Evolutionary conservation across 2,113 vertebrate species (phyloP), one percentile per base, ranked within the genome.

Genomic region (Columbina picui): DNA sequence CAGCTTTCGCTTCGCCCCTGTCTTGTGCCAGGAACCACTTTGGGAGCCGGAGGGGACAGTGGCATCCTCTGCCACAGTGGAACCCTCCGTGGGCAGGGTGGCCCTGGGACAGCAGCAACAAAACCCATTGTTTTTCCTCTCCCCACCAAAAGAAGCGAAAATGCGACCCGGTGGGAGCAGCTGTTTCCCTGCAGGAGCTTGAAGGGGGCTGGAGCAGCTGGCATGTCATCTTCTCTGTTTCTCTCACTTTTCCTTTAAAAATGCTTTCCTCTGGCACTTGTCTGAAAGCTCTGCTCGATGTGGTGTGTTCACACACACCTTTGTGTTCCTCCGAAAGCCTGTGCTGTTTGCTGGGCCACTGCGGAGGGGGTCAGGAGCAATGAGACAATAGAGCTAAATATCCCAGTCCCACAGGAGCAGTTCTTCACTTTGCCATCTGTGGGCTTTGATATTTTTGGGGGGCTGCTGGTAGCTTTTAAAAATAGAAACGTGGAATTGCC

Each of bases 161-260:
- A 57, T 2, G 7, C 55, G 26, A 13, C 14, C 9, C 5, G 5
- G 17, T 4, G 23, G 59, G 49, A 86, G 53, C 1, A 0, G 27
- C 76, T 6, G 0, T 39, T 68, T 34, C 6, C 25, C 27, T 12
- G 43, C 30, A 36, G 71, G 30, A 88, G 47, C 3, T 60, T 38
- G 60, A 79, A 81, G 45, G 11, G 20, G 27, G 22, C 38, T 75
- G 64, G 38, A 81, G 69, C 20, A 79, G 20, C n/a, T 47, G 67
- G 8, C 18, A 30, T 36, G 16, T 79, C 38, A 68, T 55, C 34
- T 59, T 25, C 43, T 52, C 27, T 39, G 22, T 49, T 79, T 39
- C 56, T 83, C 27, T 68, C 53, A 18, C 25, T 50, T 87, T 85
- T 93, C n/a, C 34, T 92, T 80, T 78, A 74, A 81, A 87, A 86